Evolutionary conservation across 2,888 invertebrate species (phyloP).

Genomic region (Drosophila mimetica): DNA sequence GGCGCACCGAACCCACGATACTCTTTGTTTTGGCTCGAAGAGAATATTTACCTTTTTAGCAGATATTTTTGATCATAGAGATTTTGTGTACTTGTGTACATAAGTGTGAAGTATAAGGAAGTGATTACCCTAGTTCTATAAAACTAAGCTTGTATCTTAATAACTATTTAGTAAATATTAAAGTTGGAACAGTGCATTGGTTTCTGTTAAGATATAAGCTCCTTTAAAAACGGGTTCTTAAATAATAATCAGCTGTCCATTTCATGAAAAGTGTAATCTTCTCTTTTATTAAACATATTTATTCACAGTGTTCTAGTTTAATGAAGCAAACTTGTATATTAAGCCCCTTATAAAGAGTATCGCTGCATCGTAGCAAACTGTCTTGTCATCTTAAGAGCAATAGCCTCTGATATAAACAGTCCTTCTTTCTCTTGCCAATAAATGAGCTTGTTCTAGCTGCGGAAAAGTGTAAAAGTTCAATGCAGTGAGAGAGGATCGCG

Average conservation of each 20-base stretch:
- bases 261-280: no score
- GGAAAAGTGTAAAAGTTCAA: conserved; percentile 75
- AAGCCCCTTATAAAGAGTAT: conserved; percentile 42
- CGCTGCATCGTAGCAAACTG: conserved; percentile 55
- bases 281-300: no score
- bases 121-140: no score
- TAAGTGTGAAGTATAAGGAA: no score
- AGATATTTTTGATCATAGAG: background rate
- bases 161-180: no score
- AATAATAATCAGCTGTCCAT: no score
- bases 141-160: no score
- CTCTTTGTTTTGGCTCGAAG: conserved; percentile 34
- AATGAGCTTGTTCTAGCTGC: conserved; percentile 29
- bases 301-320: background rate
- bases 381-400: conserved; percentile 74
- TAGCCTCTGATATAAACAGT: conserved; percentile 73
- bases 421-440: conserved; percentile 52
- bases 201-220: no score
- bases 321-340: no score
- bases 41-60: background rate
- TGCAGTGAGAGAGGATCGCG: conserved; percentile 9
- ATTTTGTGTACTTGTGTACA: no score
- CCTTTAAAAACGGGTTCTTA: no score
- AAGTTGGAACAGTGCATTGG: no score
- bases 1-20: conserved; percentile 25